These are phyloP conservation scores for Thunnus maccoyii DNA, from an alignment of 2,113 vertebrate species.

Conservation along the genomic window DNA sequence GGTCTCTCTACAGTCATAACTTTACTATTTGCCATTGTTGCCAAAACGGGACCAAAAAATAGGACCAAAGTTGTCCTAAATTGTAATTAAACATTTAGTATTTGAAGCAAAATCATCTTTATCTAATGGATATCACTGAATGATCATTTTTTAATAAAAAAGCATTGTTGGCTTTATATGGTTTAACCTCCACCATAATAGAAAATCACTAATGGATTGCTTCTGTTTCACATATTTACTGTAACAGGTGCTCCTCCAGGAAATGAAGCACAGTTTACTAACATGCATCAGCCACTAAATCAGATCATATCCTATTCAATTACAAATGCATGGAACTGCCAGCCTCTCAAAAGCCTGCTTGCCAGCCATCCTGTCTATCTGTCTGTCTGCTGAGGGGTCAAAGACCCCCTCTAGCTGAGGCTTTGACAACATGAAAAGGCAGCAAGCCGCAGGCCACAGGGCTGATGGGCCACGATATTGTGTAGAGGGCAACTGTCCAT, in stretches of 20 bases:
- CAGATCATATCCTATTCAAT: conserved; percentile 22
- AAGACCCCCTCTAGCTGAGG: conserved; percentile 30
- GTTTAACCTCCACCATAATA: too few relatives aligned
- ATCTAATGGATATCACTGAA: too few relatives aligned
- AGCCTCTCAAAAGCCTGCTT: conserved; percentile 2
- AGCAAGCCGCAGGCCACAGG: conserved; percentile 57
- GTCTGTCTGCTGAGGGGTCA: conserved; percentile 20
- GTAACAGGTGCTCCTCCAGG: neutral
- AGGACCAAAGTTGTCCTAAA: too few relatives aligned
- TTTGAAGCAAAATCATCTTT: too few relatives aligned
- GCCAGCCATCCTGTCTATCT: conserved; percentile 5
- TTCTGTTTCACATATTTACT: neutral
- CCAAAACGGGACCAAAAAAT: too few relatives aligned
- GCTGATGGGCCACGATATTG: conserved; percentile 82
- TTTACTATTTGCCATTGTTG: too few relatives aligned
- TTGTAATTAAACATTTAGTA: too few relatives aligned
- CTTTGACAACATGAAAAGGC: conserved; percentile 62
- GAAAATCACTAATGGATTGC: neutral
- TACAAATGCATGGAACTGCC: conserved; percentile 6
- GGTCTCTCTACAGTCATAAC: too few relatives aligned
- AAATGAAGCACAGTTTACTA: neutral
- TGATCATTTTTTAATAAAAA: too few relatives aligned
- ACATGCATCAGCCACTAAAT: neutral
- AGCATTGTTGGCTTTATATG: too few relatives aligned
- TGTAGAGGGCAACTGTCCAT: conserved; percentile 69